Conservation (phyloP, 37 sponge, comb jelly and placozoan species). For the Oopsacas minuta region DNA sequence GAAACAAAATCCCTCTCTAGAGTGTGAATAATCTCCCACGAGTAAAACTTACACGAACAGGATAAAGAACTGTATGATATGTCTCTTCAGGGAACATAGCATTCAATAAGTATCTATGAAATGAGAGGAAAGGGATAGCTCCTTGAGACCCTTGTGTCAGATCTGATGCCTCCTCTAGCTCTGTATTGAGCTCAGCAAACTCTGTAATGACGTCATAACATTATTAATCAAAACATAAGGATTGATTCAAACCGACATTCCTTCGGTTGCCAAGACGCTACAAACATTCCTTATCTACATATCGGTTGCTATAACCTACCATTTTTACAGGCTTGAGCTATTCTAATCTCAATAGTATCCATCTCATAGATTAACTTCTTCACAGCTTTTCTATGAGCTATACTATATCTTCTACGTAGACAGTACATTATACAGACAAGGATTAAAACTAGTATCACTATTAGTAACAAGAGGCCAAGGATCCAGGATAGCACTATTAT, state of each 20-base stretch:
- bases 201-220: no score
- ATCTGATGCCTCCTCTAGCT: slow-evolving; percentile 44
- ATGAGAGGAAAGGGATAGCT: slow-evolving; percentile 11
- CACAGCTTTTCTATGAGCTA: not conserved
- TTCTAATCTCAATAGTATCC: slow-evolving; percentile 3
- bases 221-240: no score
- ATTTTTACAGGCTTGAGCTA: not conserved
- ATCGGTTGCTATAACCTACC: no score
- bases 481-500: not conserved
- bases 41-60: slow-evolving; percentile 26
- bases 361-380: not conserved
- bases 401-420: not conserved
- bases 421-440: not conserved
- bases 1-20: no score
- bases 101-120: slow-evolving; percentile 27
- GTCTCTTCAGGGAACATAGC: slow-evolving; percentile 40
- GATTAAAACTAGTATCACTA: not conserved
- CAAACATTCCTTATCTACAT: no score
- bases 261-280: no score
- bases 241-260: no score
- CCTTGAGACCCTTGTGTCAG: not conserved
- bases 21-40: no score
- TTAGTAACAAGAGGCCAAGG: not conserved
- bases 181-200: slow-evolving; percentile 67
- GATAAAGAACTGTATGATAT: slow-evolving; percentile 43